Percentiles rank a stretch among this genome's conserved stretches.
These are phyloP conservation scores for Sinocyclocheilus anshuiensis DNA, from an alignment of 2,113 vertebrate species.

Conservation along the genomic window DNA sequence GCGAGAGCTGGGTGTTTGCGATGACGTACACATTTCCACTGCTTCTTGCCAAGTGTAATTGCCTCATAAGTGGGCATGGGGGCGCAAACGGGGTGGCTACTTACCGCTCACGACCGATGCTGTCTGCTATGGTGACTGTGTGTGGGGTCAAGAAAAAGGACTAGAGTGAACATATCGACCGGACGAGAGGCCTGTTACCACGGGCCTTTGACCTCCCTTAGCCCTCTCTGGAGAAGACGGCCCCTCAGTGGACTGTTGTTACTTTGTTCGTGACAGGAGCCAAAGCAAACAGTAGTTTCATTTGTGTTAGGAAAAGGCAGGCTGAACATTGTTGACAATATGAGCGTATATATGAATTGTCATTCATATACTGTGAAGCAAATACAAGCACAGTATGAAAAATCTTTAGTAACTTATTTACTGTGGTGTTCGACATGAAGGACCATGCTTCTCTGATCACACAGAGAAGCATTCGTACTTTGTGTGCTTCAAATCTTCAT, in stretches of 20 bases:
- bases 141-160: slow-evolving; percentile 35
- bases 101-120: slow-evolving; percentile 47
- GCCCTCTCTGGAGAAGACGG: slow-evolving; percentile 49
- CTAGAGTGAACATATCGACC: slow-evolving; percentile 35
- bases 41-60: slow-evolving; percentile 72
- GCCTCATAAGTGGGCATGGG: slow-evolving; percentile 65
- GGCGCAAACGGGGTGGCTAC: slow-evolving; percentile 51
- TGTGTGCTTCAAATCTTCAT: slow-evolving; percentile 52
- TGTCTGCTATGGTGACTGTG: slow-evolving; percentile 45
- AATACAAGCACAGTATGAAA: slow-evolving; percentile 60
- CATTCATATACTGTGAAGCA: slow-evolving; percentile 55
- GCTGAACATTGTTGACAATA: slow-evolving; percentile 38
- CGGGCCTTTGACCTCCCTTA: slow-evolving; percentile 17
- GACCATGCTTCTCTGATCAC: slow-evolving; percentile 40
- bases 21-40: slow-evolving; percentile 73
- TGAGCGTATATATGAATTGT: slow-evolving; percentile 32
- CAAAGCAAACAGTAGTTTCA: slow-evolving; percentile 46
- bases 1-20: slow-evolving; percentile 51
- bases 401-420: slow-evolving; percentile 37
- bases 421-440: slow-evolving; percentile 55
- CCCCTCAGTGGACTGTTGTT: slow-evolving; percentile 64
- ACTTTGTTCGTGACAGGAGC: slow-evolving; percentile 44
- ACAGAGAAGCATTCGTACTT: slow-evolving; percentile 44
- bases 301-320: slow-evolving; percentile 35
- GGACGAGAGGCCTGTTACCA: slow-evolving; percentile 55